These are phyloP conservation scores for Aythya baeri DNA, from an alignment of 2,113 vertebrate species.

Conservation along the genomic window DNA sequence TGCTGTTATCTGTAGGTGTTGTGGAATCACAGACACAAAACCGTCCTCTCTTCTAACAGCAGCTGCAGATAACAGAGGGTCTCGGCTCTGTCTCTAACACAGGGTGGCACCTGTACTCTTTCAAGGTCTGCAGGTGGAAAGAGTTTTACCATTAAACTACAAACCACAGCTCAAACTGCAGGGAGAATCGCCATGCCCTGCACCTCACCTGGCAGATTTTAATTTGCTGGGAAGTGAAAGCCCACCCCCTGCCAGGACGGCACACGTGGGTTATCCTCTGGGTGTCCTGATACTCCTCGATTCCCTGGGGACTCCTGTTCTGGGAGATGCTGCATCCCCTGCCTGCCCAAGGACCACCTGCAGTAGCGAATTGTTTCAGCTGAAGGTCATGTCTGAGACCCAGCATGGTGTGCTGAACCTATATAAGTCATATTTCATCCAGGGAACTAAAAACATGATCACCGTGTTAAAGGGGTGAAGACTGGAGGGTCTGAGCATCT, in stretches of 20 bases:
- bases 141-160: background rate
- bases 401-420: background rate
- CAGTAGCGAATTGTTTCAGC: background rate
- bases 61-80: background rate
- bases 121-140: background rate
- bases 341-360: background rate
- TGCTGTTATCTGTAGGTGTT: no score
- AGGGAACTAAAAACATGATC: fast-evolving
- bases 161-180: background rate
- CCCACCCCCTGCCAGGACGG: no score
- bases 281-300: background rate
- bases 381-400: background rate
- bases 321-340: background rate
- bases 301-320: no score
- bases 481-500: background rate
- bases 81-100: background rate
- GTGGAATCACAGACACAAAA: no score
- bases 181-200: background rate
- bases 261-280: no score
- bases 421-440: background rate
- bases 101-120: background rate
- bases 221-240: background rate
- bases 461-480: background rate
- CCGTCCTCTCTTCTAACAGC: background rate
- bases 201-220: background rate